Percentiles rank a stretch among this genome's conserved stretches.
phyloP scores from a whole-genome alignment of 2,888 invertebrate species.

The Noctuana brunneofusca region DNA sequence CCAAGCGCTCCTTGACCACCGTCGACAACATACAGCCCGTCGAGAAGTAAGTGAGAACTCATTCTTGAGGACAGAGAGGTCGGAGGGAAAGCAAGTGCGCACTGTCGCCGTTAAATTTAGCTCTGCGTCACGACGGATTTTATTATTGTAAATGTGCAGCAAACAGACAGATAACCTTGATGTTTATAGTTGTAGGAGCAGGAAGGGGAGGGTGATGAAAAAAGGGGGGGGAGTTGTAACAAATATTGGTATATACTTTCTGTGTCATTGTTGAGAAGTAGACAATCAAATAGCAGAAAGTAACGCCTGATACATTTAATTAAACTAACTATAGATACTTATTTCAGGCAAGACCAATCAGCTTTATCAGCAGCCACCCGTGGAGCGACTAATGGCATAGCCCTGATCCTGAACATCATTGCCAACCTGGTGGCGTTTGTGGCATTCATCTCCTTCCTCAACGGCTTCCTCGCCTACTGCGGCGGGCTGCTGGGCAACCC shows the following conservation, averaged over 20 bases:
- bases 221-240: too few relatives aligned
- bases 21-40: constrained; percentile 89
- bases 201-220: too few relatives aligned
- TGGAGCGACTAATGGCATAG: constrained; percentile 92
- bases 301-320: neutral
- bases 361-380: constrained; percentile 95
- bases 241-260: too few relatives aligned
- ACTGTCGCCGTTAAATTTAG: too few relatives aligned
- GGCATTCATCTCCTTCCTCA: constrained; percentile 92
- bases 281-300: too few relatives aligned
- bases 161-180: too few relatives aligned
- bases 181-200: too few relatives aligned
- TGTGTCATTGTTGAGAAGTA: too few relatives aligned
- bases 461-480: constrained; percentile 91
- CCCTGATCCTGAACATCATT: constrained; percentile 92
- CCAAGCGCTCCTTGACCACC: constrained; percentile 89
- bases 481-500: constrained; percentile 89
- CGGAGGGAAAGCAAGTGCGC: too few relatives aligned
- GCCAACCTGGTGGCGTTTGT: constrained; percentile 97
- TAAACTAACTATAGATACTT: neutral
- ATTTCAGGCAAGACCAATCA: constrained; percentile 89
- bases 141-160: too few relatives aligned
- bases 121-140: too few relatives aligned
- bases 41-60: constrained; percentile 82
- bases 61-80: neutral